Base-by-base conservation (phyloP, 2,797 vertebrate species). In the Anguilla obscura region DNA sequence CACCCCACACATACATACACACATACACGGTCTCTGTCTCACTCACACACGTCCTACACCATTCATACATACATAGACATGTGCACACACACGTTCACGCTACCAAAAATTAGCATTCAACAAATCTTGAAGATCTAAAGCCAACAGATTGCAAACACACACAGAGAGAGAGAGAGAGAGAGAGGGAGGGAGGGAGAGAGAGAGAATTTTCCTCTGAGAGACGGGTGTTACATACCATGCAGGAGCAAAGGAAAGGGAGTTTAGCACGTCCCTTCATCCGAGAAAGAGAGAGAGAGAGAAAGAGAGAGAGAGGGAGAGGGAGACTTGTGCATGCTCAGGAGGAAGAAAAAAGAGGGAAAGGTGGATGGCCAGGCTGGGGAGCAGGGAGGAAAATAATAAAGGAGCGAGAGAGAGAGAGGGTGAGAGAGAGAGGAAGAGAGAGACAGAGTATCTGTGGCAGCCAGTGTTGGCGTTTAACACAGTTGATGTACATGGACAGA, bases 201-300 rank as follows among this genome's bases (percentile, higher is more conserved):
- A 80, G 93, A 94, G 92, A 93, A 94, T 82, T 45, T 58, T 56
- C 87, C 50, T 60, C 50, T 84, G 84, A 86, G 60, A 89, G 89
- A 89, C 74, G 83, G 93, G 86, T 94, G 94, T 91, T 95, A 98
- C 97, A 95, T 98, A 98, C 97, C 97, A 98, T 97, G 95, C 97
- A 98, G 92, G 97, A 97, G 95, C 97, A 98, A 95, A 98, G 96
- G 91, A 97, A 97, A 95, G 97, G 96, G 94, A 98, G 96, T 95
- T 97, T 97, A 94, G 96, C 95, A 96, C 97, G 97, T 96, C 96
- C 95, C 96, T 96, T 97, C 97, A 97, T 97, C 95, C 1, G 58
- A 97, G 97, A 94, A 89, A 96, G 94, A 96, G 94, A 96, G 94
- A 94, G 93, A 94, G 93, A 94, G 82, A 95, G 94, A 95, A 93